phyloP scores from a whole-genome alignment of 2,797 vertebrate genomes.

The Lutjanus argentimaculatus region DNA sequence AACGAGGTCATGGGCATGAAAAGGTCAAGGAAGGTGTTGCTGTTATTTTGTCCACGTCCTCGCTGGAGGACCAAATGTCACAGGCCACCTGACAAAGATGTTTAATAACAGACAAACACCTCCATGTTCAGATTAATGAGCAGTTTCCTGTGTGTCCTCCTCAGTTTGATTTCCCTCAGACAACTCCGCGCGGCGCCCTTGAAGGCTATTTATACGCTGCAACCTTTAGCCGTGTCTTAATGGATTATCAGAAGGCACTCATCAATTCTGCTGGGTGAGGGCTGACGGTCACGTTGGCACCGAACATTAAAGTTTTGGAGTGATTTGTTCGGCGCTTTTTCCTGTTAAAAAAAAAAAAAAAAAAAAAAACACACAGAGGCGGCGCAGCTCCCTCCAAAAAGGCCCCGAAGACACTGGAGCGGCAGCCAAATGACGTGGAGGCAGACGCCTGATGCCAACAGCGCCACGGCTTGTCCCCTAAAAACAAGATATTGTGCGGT shows the following conservation, averaged over 20 bases:
- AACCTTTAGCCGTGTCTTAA: constrained; percentile 78
- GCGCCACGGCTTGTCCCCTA: constrained; percentile 57
- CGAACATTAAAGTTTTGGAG: constrained; percentile 68
- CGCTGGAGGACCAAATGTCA: constrained; percentile 26
- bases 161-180: constrained; percentile 29
- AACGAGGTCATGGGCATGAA: constrained; percentile 18
- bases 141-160: constrained; percentile 50
- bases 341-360: constrained; percentile 29
- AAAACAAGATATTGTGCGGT: constrained; percentile 79
- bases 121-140: constrained; percentile 77
- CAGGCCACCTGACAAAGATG: constrained; percentile 48
- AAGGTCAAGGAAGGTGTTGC: constrained; percentile 12
- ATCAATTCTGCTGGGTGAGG: constrained; percentile 73
- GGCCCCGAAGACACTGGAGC: constrained; percentile 74
- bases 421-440: constrained; percentile 77
- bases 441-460: constrained; percentile 70
- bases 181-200: constrained; percentile 67
- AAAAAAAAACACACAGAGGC: constrained; percentile 36
- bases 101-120: constrained; percentile 52
- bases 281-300: constrained; percentile 73
- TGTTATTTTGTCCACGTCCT: constrained; percentile 20
- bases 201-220: constrained; percentile 78
- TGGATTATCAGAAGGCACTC: constrained; percentile 81
- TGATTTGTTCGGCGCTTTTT: constrained; percentile 56
- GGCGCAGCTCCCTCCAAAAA: constrained; percentile 50